Conservation (phyloP, 2,797 vertebrate genomes). For the Sebastes steindachneri region DNA sequence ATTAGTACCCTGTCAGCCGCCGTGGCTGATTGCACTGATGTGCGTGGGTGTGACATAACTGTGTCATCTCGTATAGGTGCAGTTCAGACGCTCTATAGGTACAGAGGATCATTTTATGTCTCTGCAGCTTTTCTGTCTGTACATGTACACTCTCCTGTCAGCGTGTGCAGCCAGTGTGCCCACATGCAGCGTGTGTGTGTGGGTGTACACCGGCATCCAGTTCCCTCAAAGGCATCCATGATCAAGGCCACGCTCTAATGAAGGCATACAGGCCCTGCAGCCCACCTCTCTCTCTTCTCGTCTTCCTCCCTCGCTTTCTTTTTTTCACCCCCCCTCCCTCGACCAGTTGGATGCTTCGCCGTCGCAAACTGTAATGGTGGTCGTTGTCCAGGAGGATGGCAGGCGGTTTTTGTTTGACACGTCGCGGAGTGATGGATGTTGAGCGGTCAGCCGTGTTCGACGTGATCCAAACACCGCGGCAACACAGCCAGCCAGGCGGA, state of each 20-base stretch:
- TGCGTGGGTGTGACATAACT: constrained; percentile 29
- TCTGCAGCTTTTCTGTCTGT: constrained; percentile 15
- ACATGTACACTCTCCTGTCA: constrained; percentile 25
- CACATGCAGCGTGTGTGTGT: constrained; percentile 55
- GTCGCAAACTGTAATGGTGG: constrained; percentile 4
- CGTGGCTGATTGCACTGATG: constrained; percentile 35
- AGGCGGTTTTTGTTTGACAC: constrained; percentile 9
- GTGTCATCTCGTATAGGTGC: constrained; percentile 36
- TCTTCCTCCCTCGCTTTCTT: constrained; percentile 22
- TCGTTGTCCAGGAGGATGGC: neutral
- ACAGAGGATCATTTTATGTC: neutral
- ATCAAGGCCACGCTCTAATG: constrained; percentile 67
- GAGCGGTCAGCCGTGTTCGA: constrained; percentile 17
- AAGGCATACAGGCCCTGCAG: constrained; percentile 53
- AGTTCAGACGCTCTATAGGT: constrained; percentile 24
- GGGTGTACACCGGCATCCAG: constrained; percentile 40
- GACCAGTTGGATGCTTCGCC: constrained; percentile 8
- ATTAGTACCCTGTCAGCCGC: constrained; percentile 35
- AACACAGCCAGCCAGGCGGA: constrained; percentile 1
- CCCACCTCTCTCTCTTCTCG: constrained; percentile 41
- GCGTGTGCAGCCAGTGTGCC: constrained; percentile 35
- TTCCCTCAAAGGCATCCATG: constrained; percentile 58
- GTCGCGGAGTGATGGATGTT: constrained; percentile 44
- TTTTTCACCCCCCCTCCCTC: neutral
- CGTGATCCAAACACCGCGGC: constrained; percentile 17